Conservation (phyloP, 2,797 vertebrate genomes). For the Bradypodion pumilum region DNA sequence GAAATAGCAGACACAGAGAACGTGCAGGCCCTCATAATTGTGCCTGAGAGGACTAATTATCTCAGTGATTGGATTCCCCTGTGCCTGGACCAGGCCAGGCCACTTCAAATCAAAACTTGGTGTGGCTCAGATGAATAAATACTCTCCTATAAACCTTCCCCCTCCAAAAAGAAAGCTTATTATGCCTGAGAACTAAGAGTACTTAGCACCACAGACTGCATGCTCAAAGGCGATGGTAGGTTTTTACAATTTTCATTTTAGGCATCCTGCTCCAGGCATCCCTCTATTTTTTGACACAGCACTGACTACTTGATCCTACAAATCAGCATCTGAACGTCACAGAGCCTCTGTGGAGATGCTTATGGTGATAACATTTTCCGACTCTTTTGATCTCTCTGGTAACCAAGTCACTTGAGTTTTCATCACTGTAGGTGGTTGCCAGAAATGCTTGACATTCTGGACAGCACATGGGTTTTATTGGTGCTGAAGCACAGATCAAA, state of each 20-base stretch:
- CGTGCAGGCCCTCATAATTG: too few species aligned
- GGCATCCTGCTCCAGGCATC: too few species aligned
- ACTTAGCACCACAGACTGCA: too few species aligned
- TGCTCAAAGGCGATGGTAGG: too few species aligned
- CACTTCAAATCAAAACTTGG: background rate
- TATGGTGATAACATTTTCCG: background rate
- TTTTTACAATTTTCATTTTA: too few species aligned
- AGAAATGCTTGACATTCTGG: conserved; percentile 55
- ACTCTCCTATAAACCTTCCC: background rate
- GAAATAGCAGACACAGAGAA: too few species aligned
- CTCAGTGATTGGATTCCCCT: background rate
- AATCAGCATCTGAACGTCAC: background rate
- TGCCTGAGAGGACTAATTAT: too few species aligned
- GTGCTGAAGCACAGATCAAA: background rate
- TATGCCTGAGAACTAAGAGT: too few species aligned
- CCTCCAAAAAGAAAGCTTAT: too few species aligned
- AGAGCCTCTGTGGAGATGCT: background rate
- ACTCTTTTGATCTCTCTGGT: background rate
- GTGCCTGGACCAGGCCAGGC: background rate
- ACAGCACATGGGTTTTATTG: conserved; percentile 50
- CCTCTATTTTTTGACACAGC: too few species aligned
- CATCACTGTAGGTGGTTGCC: conserved; percentile 56
- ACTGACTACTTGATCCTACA: background rate
- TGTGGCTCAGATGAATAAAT: background rate
- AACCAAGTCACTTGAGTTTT: conserved; percentile 48